phyloP scores from a whole-genome alignment of 30 jellyfish, hydroid and myxozoan species.

The Morbakka virulenta region DNA sequence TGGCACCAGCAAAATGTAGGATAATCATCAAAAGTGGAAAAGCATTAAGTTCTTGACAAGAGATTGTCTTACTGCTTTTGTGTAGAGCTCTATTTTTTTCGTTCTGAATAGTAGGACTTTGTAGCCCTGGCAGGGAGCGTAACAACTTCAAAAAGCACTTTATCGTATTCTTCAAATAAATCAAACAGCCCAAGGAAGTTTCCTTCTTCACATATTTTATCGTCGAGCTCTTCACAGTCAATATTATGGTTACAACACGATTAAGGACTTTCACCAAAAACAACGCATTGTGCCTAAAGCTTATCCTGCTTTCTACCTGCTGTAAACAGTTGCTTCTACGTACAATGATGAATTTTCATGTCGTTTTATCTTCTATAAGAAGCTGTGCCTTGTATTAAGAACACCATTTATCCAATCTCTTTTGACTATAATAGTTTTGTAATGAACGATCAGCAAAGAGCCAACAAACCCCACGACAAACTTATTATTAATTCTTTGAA shows the following conservation, averaged over 20 bases:
- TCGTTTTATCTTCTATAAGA: too few relatives aligned
- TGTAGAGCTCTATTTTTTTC: conserved; percentile 5
- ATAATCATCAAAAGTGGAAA: background rate
- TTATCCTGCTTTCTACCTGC: too few relatives aligned
- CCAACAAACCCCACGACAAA: conserved; percentile 41
- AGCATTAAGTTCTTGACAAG: conserved; percentile 8
- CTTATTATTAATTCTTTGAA: conserved; percentile 5
- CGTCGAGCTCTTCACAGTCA: conserved; percentile 27
- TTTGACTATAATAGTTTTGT: conserved; percentile 1
- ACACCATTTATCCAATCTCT: conserved; percentile 32
- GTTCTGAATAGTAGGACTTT: conserved; percentile 31
- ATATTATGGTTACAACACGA: conserved; percentile 20
- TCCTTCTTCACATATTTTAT: conserved; percentile 28
- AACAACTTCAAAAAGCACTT: conserved; percentile 25
- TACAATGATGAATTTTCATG: too few relatives aligned
- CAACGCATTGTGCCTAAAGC: background rate
- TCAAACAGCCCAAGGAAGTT: conserved; percentile 29
- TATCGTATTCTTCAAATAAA: conserved; percentile 24
- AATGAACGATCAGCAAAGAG: conserved; percentile 39
- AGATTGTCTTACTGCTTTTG: conserved; percentile 23
- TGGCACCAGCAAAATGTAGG: conserved; percentile 7
- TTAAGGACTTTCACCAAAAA: conserved; percentile 32
- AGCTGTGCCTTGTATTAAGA: background rate
- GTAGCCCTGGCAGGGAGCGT: conserved; percentile 49
- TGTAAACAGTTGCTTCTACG: too few relatives aligned